Evolutionary conservation across 2,797 vertebrate genomes (phyloP), one percentile per base, ranked within the genome.

Genomic region (Neomorphus geoffroyi): DNA sequence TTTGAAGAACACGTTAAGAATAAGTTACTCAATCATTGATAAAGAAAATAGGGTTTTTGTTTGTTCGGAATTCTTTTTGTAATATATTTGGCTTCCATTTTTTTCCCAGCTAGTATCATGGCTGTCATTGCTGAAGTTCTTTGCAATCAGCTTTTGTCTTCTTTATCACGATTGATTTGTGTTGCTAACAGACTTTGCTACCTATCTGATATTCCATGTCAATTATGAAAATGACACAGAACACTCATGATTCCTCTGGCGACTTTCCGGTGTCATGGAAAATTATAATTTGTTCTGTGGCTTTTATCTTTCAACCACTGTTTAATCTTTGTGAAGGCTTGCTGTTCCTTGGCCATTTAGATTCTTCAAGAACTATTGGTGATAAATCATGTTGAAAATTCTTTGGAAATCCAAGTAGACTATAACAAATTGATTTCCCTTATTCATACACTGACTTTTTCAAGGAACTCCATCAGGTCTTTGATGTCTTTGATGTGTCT

Each of bases 11-110:
- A 17, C 50, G 21, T 37, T 56, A 43, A 65, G 72, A 86, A 58
- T 33, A 28, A 77, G 24, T 67, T 50, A 54, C 15, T 45, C 6
- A 41, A 66, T 51, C n/a, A 50, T 13, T 70, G 78, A 65, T 86
- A 37, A 67, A 54, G 26, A 23, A 69, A 66, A 54, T 13, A n/a
- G 2, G 0, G 0, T 1, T 9, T 78, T 51, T 28, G 8, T n/a
- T 78, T 56, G 7, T 23, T 64, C n/a, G 7, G 9, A 4, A 0
- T 5, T 54, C 65, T 46, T 50, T 82, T 69, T 23, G 6, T 80
- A 51, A 35, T 69, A 10, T 60, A 50, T 88, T 74, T 72, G 7
- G 6, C 18, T 50, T 89, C 22, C 2, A 35, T 1, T 48, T 85
- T 80, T 90, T 43, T 2, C 21, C 9, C 10, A 43, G 1, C 32